A percentile compares a stretch with the other conserved stretches of the same genome.
These are phyloP conservation scores for Empis stercorea DNA, from an alignment of 2,888 invertebrate species.

Conservation along the genomic window DNA sequence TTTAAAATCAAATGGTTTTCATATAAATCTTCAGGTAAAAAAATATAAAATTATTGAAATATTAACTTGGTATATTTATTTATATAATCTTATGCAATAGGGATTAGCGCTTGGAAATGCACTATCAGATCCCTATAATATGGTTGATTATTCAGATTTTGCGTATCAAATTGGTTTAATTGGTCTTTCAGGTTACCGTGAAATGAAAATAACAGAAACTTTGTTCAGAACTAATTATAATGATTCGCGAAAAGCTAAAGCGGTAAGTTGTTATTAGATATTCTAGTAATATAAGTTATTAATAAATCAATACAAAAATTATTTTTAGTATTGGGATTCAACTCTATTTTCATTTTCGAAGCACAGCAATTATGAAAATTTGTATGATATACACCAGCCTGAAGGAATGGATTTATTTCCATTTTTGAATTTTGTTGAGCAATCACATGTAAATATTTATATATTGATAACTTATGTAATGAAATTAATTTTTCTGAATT, in stretches of 20 bases:
- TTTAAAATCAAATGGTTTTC: slow-evolving; percentile 32
- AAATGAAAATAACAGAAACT: slow-evolving; percentile 36
- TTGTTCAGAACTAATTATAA: slow-evolving; percentile 30
- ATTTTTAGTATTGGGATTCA: slow-evolving; percentile 40
- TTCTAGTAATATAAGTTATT: slow-evolving; percentile 22
- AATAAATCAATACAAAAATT: slow-evolving; percentile 38
- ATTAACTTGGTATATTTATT: background rate
- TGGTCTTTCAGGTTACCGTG: slow-evolving; percentile 38
- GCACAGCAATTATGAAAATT: slow-evolving; percentile 36
- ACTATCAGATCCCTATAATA: slow-evolving; percentile 63
- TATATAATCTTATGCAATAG: slow-evolving; percentile 14
- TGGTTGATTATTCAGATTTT: slow-evolving; percentile 64
- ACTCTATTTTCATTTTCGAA: slow-evolving; percentile 35
- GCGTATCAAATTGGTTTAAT: slow-evolving; percentile 60
- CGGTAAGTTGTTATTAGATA: too few relatives aligned
- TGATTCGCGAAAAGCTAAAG: slow-evolving; percentile 28
- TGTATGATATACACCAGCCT: slow-evolving; percentile 40
- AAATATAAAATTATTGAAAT: background rate
- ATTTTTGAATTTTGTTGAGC: slow-evolving; percentile 35
- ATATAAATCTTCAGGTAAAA: slow-evolving; percentile 21
- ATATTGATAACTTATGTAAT: too few relatives aligned
- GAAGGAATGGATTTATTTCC: slow-evolving; percentile 21
- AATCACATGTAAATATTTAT: slow-evolving; percentile 20
- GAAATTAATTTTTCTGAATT: too few relatives aligned
- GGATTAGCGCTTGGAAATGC: slow-evolving; percentile 61